Evolutionary conservation across 2,888 invertebrate species (phyloP).

Genomic region (Conops quadrifasciatus): DNA sequence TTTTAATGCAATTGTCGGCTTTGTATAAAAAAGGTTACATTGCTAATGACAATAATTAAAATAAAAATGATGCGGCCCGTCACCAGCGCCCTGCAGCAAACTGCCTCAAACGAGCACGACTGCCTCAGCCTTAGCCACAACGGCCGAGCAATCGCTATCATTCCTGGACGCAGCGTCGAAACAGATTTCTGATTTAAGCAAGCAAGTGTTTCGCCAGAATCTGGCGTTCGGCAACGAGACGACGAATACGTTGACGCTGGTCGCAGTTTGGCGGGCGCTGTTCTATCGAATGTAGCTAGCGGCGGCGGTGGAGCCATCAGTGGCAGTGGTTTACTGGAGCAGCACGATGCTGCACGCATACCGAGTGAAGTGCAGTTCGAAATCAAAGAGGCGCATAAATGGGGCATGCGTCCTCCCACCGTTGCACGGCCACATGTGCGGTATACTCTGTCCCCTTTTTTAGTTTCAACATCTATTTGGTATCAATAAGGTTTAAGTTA

Average conservation of each 20-base stretch:
- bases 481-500: background rate
- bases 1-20: no score
- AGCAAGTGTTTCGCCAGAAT: slow-evolving; percentile 63
- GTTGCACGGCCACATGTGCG: background rate
- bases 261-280: slow-evolving; percentile 7
- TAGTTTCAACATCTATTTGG: background rate
- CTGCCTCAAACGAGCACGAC: slow-evolving; percentile 29
- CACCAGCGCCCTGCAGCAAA: slow-evolving; percentile 41
- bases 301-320: slow-evolving; percentile 7
- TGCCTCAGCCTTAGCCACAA: slow-evolving; percentile 41
- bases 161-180: slow-evolving; percentile 61
- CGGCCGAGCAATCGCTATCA: slow-evolving; percentile 51
- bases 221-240: slow-evolving; percentile 55
- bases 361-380: slow-evolving; percentile 69
- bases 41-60: no score
- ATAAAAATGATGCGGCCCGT: slow-evolving; percentile 41
- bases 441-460: no score
- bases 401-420: background rate
- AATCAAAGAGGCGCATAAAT: slow-evolving; percentile 66
- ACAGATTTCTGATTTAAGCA: slow-evolving; percentile 60
- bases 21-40: no score
- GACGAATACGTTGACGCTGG: slow-evolving; percentile 34
- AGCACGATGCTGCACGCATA: slow-evolving; percentile 65
- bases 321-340: slow-evolving; percentile 40
- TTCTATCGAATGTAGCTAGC: slow-evolving; percentile 7